Conservation (phyloP, 2,797 vertebrate species). For the Coranthus polyacanthus region DNA sequence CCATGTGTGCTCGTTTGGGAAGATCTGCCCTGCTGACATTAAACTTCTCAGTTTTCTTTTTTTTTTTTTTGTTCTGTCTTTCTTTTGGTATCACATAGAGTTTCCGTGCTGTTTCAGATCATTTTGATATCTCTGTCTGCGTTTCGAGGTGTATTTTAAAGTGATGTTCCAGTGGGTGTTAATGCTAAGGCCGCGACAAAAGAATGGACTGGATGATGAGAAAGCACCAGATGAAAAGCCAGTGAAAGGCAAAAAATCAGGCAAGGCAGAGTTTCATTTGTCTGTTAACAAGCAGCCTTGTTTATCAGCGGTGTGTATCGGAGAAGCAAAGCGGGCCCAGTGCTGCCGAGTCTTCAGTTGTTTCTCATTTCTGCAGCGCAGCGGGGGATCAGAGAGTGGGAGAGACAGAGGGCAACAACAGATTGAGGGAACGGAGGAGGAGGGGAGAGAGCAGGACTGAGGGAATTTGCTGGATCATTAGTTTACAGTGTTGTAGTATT, state of each 20-base stretch:
- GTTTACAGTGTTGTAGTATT: conserved; percentile 83
- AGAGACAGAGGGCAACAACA: conserved; percentile 74
- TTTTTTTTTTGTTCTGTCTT: background rate
- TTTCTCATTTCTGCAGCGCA: conserved; percentile 79
- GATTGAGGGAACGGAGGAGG: conserved; percentile 62
- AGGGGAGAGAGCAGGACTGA: conserved; percentile 59
- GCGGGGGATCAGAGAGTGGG: conserved; percentile 72
- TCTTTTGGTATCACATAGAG: conserved; percentile 7
- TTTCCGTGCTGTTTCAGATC: conserved; percentile 18
- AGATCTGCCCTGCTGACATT: background rate
- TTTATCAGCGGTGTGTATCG: conserved; percentile 73
- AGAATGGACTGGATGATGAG: conserved; percentile 41
- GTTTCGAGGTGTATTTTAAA: conserved; percentile 17
- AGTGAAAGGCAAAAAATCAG: conserved; percentile 52
- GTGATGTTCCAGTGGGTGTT: conserved; percentile 26
- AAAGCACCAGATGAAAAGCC: conserved; percentile 59
- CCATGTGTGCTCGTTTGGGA: background rate
- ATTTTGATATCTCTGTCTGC: conserved; percentile 44
- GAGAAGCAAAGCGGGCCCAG: conserved; percentile 59
- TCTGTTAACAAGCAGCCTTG: conserved; percentile 75
- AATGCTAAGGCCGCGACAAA: conserved; percentile 38
- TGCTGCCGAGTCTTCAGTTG: conserved; percentile 71
- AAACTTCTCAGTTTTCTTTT: background rate
- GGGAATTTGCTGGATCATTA: conserved; percentile 84
- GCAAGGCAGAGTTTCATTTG: conserved; percentile 66